Evolutionary conservation across 2,888 invertebrate species (phyloP), one percentile per base, ranked within the genome.

Genomic region (Leptothorax acervorum): DNA sequence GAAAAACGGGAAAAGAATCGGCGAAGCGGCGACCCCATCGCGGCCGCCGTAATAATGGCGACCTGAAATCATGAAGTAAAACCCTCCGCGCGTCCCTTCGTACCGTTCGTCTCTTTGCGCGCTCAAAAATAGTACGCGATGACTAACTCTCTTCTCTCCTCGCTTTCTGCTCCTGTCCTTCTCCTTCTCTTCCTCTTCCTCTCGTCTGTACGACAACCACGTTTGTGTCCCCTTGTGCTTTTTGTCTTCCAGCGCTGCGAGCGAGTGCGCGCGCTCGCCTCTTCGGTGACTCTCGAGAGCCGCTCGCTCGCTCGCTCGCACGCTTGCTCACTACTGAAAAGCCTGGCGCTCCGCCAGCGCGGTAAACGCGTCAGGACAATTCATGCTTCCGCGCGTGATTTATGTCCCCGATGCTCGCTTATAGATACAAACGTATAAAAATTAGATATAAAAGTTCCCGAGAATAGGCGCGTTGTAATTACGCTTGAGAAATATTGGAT

Each of bases 51-150:
- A 89, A 85, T 89, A 88, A 89, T 85, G 88, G 82, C 89, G 92
- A 93, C 92, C 92, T 91, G 92, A 93, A 93, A 93, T 93, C 93
- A 93, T 92, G 92, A 92, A 93, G 93, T 91, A 92, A 92, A 92
- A 81, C 92, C 87, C 88, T 91, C 90, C 55, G 42, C 53, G 66
- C 45, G 48, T 48, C 79, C 71, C 79, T 71, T 71, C 60, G 63
- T 35, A 31, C 83, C 90, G 90, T 88, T 93, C 91, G 89, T 93
- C 93, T 93, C 90, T 92, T 93, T 93, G 91, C 90, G 70, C 79
- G 91, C 92, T 88, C 92, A 93, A 93, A 93, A 92, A 93, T 93
- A 93, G 92, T 90, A 88, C 89, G 74, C 81, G 88, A 68, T 88
- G 88, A 88, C 88, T 90, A 88, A 87, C 82, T 88, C 79, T 81